Evolutionary conservation across 2,113 vertebrate genomes (phyloP).

Genomic region (Dicrurus megarhynchus): DNA sequence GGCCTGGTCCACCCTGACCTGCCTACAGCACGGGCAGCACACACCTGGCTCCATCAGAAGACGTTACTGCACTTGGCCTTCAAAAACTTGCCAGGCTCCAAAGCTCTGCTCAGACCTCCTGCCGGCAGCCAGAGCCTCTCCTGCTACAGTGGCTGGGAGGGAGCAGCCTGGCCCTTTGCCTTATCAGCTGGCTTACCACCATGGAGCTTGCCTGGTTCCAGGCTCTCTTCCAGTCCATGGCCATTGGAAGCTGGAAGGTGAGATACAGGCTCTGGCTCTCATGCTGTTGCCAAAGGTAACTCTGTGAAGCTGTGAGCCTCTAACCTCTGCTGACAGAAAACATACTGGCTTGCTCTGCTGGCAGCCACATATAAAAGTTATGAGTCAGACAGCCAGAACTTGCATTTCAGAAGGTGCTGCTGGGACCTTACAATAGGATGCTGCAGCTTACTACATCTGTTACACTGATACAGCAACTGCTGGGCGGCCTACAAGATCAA

Average conservation of each 20-base stretch:
- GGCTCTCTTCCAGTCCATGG: background rate
- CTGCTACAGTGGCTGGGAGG: background rate
- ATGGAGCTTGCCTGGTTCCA: background rate
- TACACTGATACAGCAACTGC: background rate
- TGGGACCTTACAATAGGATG: background rate
- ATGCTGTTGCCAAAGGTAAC: background rate
- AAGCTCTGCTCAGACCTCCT: background rate
- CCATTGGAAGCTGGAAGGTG: background rate
- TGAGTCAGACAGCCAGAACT: background rate
- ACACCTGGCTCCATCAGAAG: background rate
- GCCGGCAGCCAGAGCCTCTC: background rate
- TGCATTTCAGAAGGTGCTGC: background rate
- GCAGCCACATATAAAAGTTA: background rate
- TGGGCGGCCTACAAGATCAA: background rate
- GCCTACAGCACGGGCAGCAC: background rate
- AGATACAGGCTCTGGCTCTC: background rate
- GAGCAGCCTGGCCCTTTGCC: background rate
- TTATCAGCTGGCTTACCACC: background rate
- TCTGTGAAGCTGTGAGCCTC: background rate
- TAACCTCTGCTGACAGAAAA: background rate
- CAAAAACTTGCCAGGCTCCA: background rate
- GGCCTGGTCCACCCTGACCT: background rate
- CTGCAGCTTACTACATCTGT: background rate
- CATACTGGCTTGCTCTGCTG: background rate
- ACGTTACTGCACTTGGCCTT: rapidly evolving